Evolutionary conservation across 2,888 invertebrate species (phyloP), one percentile per base, ranked within the genome.

Genomic region (Caenorhabditis doughertyi): DNA sequence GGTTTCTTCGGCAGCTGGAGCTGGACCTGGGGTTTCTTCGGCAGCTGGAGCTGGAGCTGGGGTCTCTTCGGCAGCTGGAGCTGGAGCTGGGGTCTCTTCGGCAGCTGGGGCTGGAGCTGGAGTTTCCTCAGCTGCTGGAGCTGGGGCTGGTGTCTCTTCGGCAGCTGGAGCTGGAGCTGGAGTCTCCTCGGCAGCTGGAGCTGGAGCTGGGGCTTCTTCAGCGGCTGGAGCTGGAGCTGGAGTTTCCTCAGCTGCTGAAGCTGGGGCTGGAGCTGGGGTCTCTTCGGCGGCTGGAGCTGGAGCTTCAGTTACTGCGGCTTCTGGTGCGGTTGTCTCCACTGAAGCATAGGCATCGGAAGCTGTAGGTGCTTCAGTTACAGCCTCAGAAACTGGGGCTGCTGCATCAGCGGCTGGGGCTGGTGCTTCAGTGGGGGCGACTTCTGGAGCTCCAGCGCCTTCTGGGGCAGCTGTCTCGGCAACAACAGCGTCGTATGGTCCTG

Each of bases 221-320:
- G 70, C 29, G 7, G 51, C 35, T 47, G 79, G 55, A 18, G 56
- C 80, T 21, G 74, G 47, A 44, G 73, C 70, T 42, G 58, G 42
- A 7, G 77, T 44, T n/a, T 51, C 77, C 23, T 60, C 71, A 18
- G 70, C 29, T 0, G 32, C 32, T 2, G 39, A 13, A 39, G 65
- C 58, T 72, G 72, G 32, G n/a, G 49, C 35, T 25, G 76, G 44
- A 35, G 13, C 56, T 0, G 53, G 25, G 13, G 53, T 29, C 0
- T 16, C 29, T 11, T 23, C 79, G 44, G 55, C 32, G 25, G 7
- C 51, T 60, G 60, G 39, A 16, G 70, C 68, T 56, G 56, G 29
- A 25, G 44, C 44, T 47, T n/a, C 18, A 47, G 44, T 16, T 16
- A 11, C 44, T 35, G 35, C 35, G 5, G 35, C 35, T 35, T 35